Evolutionary conservation across 92 coral and sea anemone genomes (phyloP).

Genomic region (Zoanthus solanderi): DNA sequence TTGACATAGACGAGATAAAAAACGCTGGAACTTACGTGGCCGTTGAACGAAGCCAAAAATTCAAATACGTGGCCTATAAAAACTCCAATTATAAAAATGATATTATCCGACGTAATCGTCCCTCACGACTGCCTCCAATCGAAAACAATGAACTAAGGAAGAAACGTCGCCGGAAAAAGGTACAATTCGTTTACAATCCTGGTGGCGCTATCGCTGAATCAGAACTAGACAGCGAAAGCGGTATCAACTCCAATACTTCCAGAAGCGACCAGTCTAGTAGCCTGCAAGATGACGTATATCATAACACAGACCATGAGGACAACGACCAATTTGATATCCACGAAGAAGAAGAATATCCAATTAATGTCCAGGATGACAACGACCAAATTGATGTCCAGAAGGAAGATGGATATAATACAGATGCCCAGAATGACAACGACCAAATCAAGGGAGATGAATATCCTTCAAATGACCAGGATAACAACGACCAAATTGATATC

Average conservation of each 20-base stretch:
- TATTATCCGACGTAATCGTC: not conserved
- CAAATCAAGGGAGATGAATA: too few species aligned
- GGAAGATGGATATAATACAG: too few species aligned
- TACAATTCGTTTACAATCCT: not conserved
- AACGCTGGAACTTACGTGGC: constrained; percentile 57
- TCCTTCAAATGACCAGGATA: too few species aligned
- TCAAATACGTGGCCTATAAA: constrained; percentile 63
- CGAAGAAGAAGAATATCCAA: too few species aligned
- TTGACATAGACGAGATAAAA: constrained; percentile 31
- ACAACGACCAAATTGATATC: too few species aligned
- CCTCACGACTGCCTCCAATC: constrained; percentile 12
- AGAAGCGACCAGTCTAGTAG: not conserved
- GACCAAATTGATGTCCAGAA: too few species aligned
- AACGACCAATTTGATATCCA: too few species aligned
- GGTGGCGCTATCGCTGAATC: not conserved
- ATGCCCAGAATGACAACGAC: too few species aligned
- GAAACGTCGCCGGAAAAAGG: not conserved
- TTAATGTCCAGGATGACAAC: too few species aligned
- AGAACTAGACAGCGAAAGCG: not conserved
- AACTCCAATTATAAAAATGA: not conserved
- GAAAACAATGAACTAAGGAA: not conserved
- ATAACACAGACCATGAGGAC: too few species aligned
- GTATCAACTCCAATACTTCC: not conserved
- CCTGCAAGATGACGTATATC: too few species aligned
- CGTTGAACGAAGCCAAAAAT: constrained; percentile 59